A percentile compares a stretch with the other conserved stretches of the same genome.
Conservation (phyloP, 2,797 vertebrate genomes). For the Eulemur albifrons region DNA sequence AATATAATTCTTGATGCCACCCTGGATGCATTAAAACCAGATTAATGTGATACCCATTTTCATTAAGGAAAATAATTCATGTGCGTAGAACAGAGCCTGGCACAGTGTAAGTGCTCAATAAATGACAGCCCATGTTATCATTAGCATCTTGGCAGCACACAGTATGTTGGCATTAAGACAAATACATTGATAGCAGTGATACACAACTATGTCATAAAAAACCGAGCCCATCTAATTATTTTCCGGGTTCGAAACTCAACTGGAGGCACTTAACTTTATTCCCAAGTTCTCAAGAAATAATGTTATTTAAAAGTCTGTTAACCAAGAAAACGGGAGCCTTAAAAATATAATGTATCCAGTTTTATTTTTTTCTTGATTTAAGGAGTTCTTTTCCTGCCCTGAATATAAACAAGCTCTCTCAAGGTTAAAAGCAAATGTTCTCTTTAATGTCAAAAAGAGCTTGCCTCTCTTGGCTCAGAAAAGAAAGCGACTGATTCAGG, state of each 20-base stretch:
- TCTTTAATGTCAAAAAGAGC: slow-evolving; percentile 31
- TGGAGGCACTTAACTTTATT: not conserved
- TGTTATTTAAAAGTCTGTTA: not conserved
- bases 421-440: not conserved
- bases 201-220: not conserved
- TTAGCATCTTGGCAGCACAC: fast-evolving
- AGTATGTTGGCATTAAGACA: not conserved
- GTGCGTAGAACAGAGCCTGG: not conserved
- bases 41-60: not conserved
- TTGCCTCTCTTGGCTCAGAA: slow-evolving; percentile 8
- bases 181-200: not conserved
- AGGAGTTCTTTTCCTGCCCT: not conserved
- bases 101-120: too few species aligned
- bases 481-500: not conserved
- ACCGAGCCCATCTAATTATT: not conserved
- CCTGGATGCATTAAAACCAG: not conserved
- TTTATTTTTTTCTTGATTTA: not conserved
- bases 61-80: not conserved
- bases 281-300: not conserved
- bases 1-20: not conserved
- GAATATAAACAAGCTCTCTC: not conserved
- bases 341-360: not conserved
- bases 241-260: not conserved
- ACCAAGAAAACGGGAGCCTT: not conserved
- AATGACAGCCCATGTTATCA: not conserved